Base-by-base conservation (phyloP, 1,140 invertebrate genomes). In the Parapsyche elsis region DNA sequence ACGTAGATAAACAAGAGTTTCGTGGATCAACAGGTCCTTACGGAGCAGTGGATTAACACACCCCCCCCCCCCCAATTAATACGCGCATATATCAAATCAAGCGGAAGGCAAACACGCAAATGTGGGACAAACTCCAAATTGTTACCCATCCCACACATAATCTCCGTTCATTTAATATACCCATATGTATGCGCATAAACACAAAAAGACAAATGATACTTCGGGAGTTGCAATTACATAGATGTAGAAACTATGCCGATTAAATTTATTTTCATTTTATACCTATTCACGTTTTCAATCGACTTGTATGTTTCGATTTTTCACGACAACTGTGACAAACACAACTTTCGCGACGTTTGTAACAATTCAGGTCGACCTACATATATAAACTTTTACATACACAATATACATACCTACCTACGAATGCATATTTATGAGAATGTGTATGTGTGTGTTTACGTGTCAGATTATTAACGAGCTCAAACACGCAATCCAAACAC, bases 41-140 rank as follows among this genome's bases (percentile, higher is more conserved):
- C 16, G 57, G 59, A 77, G 38, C 57, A 77, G 19, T 19, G 75
- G 75, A 77, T 77, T 77, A 77, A 77, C 75, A 46, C 30, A 23
- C 75, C 57, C 75, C 75, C 64, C 75, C 23, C 30, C 57, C 75
- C 57, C 75, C 75, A 77, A 77, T 77, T 77, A 77, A 77, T 77
- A 64, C 59, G 46, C 59, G 30, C 75, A 64, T 77, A 77, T 77
- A 77, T 77, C 75, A 77, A 77, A 77, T 77, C 75, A 64, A 53
- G 57, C 75, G 75, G 14, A 77, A 77, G 46, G 44, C 75, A 77
- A 77, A 77, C 75, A 77, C 75, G 75, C 75, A 64, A 77, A 77
- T 77, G 38, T 24, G 75, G 57, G 57, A 77, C 75, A 77, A 30
- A n/a, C 30, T 30, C 57, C 26, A 38, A 73, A 45, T 73, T 73